Base-by-base conservation (phyloP, 2,888 invertebrate genomes). In the Glaucopsyche alexis region DNA sequence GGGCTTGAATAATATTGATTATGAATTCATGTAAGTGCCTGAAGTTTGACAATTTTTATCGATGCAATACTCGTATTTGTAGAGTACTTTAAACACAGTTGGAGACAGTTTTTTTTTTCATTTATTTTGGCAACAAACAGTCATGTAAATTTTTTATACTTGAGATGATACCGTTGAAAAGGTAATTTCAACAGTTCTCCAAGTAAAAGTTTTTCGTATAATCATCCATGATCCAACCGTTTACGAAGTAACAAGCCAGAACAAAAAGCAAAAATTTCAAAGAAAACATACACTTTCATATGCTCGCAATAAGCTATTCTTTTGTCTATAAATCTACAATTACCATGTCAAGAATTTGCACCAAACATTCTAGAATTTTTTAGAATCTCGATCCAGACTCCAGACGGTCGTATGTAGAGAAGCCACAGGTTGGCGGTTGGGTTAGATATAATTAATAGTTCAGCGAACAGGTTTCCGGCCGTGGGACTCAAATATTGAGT, bases 381-480 rank as follows among this genome's bases (percentile, higher is more conserved):
- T 13, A 7, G 13, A 29, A 60, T 7, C 19, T 60, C 13, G 19
- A 38, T 60, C 60, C 14, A 60, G 60, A 16, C 8, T 66, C 66
- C 16, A 65, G 40, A 66, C n/a, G 66, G 14, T 29, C 4, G 29
- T 29, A 4, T 29, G 4, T 4, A 69, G 69, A 19, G 29, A 69
- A 69, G 69, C 47, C 69, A 29, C 49, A 69, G 16, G 45, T 47
- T 69, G 13, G 19, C 69, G 69, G 69, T 69, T 7, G 67, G 42
- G 45, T 45, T 38, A 40, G 45, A 67, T 16, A 67, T 67, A 42
- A 49, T 69, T 69, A 19, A 45, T 42, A 69, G 69, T 69, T 29
- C 69, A 69, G 19, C 69, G 47, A 69, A 69, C 69, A 45, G 47
- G 69, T 69, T 49, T 47, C 47, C 69, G 16, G 69, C 19, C 69